Evolutionary conservation across 2,888 invertebrate genomes (phyloP).

Genomic region (Melipona bicolor): DNA sequence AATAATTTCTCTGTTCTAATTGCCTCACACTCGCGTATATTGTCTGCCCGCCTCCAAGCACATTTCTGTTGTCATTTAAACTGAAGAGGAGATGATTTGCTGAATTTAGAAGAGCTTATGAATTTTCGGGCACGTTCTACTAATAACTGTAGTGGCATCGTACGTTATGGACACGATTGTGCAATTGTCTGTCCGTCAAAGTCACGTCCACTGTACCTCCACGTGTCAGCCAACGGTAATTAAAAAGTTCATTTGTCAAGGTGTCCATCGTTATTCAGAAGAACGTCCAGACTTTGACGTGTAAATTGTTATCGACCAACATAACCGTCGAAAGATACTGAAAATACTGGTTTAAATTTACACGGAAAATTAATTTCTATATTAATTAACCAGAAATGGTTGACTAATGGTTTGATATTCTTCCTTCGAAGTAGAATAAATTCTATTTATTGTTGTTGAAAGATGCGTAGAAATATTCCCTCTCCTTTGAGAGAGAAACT

Average conservation of each 20-base stretch:
- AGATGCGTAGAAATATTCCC: neutral
- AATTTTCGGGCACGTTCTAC: neutral
- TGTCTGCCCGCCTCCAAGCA: neutral
- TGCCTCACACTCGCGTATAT: neutral
- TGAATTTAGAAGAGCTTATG: neutral
- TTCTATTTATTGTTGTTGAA: neutral
- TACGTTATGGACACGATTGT: neutral
- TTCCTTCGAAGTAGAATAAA: neutral
- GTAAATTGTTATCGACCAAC: neutral
- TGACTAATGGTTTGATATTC: too few species aligned
- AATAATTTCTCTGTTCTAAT: neutral
- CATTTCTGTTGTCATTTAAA: neutral
- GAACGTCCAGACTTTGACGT: neutral
- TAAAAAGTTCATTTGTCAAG: neutral
- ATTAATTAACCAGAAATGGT: too few species aligned
- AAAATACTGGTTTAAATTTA: too few species aligned
- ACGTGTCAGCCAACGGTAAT: neutral
- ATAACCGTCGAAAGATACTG: too few species aligned
- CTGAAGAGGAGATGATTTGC: neutral
- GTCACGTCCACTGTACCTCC: neutral
- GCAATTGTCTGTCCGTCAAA: neutral
- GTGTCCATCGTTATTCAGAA: neutral
- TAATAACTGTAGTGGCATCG: neutral
- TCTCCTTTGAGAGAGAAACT: constrained; percentile 19
- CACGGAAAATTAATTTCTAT: too few species aligned